phyloP scores from a whole-genome alignment of 2,797 vertebrate species.

The Notolepis coatsorum region DNA sequence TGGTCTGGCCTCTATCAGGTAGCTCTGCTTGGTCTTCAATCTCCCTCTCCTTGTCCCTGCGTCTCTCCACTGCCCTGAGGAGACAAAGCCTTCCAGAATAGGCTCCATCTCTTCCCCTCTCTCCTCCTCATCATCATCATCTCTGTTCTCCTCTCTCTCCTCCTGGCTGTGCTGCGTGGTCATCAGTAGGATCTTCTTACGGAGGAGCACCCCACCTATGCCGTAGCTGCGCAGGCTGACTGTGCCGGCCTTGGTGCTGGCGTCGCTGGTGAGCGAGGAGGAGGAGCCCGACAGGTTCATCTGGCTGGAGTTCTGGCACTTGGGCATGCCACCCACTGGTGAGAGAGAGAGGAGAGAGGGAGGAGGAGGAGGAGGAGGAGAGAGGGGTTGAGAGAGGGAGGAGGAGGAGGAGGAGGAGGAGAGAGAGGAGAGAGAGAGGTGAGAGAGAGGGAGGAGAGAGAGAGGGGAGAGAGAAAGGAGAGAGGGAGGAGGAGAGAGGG shows the following conservation, averaged over 20 bases:
- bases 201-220: slow-evolving; percentile 96
- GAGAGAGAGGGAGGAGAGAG: no score
- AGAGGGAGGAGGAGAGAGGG: not conserved
- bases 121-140: slow-evolving; percentile 33
- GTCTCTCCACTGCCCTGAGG: slow-evolving; percentile 42
- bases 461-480: no score
- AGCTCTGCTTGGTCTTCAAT: slow-evolving; percentile 1
- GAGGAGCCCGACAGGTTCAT: slow-evolving; percentile 90
- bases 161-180: slow-evolving; percentile 69
- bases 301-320: slow-evolving; percentile 86
- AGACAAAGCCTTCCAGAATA: slow-evolving; percentile 28
- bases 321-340: slow-evolving; percentile 79
- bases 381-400: not conserved
- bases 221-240: slow-evolving; percentile 88
- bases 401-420: not conserved
- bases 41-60: slow-evolving; percentile 29
- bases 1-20: slow-evolving; percentile 4
- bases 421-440: no score
- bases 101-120: slow-evolving; percentile 27
- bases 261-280: slow-evolving; percentile 89
- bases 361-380: slow-evolving; percentile 6
- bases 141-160: not conserved
- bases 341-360: slow-evolving; percentile 40
- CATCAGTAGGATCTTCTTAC: slow-evolving; percentile 87
- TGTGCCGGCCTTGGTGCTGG: slow-evolving; percentile 84